phyloP scores from a whole-genome alignment of 2,113 vertebrate species.

The Aspiorhynchus laticeps region DNA sequence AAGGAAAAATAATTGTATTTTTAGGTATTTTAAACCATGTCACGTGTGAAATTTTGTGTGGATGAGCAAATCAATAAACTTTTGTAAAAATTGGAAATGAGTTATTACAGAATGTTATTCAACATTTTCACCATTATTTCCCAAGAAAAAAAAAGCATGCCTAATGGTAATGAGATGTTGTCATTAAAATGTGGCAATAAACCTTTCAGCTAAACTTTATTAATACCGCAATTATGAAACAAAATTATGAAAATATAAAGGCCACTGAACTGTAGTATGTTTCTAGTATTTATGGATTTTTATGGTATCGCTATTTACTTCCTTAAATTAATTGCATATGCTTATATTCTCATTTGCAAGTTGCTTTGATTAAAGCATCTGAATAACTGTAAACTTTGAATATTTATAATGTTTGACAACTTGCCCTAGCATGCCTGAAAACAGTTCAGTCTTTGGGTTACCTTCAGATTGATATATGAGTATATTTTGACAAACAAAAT shows the following conservation, averaged over 20 bases:
- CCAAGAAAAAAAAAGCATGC: no score
- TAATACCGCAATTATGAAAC: neutral
- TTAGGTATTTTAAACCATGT: conserved; percentile 9
- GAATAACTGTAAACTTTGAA: neutral
- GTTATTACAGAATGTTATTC: neutral
- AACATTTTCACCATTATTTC: no score
- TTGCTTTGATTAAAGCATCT: neutral
- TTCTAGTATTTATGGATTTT: no score
- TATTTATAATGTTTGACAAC: neutral
- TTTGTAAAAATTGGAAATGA: conserved; percentile 23
- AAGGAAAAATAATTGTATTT: neutral
- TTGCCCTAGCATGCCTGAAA: neutral
- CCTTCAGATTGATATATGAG: neutral
- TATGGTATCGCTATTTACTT: neutral
- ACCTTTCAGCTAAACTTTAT: neutral
- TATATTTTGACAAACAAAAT: neutral
- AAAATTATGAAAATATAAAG: neutral
- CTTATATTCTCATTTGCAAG: neutral
- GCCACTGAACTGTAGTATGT: no score
- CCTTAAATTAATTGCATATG: neutral
- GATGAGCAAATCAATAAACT: conserved; percentile 52
- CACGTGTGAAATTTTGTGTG: neutral
- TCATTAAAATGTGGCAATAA: neutral
- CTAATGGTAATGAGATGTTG: neutral
- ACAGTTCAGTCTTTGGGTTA: neutral